These are phyloP conservation scores for Plotosus lineatus DNA, from an alignment of 2,113 vertebrate genomes.

Conservation along the genomic window DNA sequence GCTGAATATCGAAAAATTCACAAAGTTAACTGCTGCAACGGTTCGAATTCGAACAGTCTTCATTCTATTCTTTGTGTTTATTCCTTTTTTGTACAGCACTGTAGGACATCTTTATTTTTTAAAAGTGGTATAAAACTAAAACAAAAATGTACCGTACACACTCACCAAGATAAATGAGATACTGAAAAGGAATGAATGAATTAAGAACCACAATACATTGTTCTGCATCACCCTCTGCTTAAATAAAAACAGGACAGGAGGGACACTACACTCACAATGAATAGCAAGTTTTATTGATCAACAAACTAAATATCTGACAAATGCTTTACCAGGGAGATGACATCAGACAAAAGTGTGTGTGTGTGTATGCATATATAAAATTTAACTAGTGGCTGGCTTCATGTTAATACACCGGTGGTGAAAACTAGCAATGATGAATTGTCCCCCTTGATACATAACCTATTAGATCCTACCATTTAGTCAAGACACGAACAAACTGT, in stretches of 20 bases:
- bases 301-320: slow-evolving; percentile 67
- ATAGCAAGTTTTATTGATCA: slow-evolving; percentile 72
- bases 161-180: too few relatives aligned
- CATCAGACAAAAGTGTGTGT: slow-evolving; percentile 48
- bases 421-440: slow-evolving; percentile 24
- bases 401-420: slow-evolving; percentile 29
- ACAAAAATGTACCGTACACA: too few relatives aligned
- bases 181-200: neutral
- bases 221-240: slow-evolving; percentile 2
- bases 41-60: too few relatives aligned
- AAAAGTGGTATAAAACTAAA: too few relatives aligned
- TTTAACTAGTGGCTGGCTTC: slow-evolving; percentile 44
- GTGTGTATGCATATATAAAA: too few relatives aligned
- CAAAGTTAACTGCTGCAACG: too few relatives aligned
- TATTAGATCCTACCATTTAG: slow-evolving; percentile 25
- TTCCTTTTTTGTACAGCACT: too few relatives aligned
- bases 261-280: slow-evolving; percentile 41
- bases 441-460: neutral
- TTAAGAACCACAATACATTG: too few relatives aligned
- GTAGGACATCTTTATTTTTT: too few relatives aligned
- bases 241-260: neutral
- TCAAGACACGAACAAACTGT: slow-evolving; percentile 56
- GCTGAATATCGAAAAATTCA: too few relatives aligned
- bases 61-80: too few relatives aligned
- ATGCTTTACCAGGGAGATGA: slow-evolving; percentile 64